Conservation (phyloP, 2,113 vertebrate genomes). For the Sebastes fasciatus region DNA sequence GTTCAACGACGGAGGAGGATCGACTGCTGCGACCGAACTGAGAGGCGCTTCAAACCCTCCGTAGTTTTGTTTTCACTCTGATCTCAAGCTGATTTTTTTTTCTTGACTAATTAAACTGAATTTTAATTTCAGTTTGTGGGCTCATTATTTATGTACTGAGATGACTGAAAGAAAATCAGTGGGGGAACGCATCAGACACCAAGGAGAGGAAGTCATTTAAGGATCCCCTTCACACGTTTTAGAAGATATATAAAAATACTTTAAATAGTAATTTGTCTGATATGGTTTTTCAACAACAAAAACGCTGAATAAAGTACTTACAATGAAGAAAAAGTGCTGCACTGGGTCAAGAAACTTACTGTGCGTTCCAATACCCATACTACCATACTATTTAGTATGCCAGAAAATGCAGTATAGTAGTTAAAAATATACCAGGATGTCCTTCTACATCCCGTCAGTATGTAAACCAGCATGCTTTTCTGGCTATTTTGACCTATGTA, state of each 20-base stretch:
- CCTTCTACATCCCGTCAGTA: too few species aligned
- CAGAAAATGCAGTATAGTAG: too few species aligned
- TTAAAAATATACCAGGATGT: too few species aligned
- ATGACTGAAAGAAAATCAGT: background rate
- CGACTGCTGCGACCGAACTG: background rate
- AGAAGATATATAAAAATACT: background rate
- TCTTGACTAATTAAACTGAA: slow-evolving; percentile 58
- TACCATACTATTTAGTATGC: too few species aligned
- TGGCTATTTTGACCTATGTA: too few species aligned
- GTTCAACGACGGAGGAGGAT: slow-evolving; percentile 18
- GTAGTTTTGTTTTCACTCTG: slow-evolving; percentile 23
- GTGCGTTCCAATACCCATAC: too few species aligned
- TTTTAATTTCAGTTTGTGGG: slow-evolving; percentile 37
- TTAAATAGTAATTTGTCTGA: background rate
- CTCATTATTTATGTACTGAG: slow-evolving; percentile 39
- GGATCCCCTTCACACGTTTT: background rate
- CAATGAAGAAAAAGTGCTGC: background rate
- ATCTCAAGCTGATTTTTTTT: slow-evolving; percentile 39
- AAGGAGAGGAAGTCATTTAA: background rate
- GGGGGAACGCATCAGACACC: background rate
- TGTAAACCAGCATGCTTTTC: too few species aligned
- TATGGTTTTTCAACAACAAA: background rate
- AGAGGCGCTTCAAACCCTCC: background rate
- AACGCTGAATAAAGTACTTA: background rate
- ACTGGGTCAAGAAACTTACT: background rate